Base-by-base conservation (phyloP, 2,797 vertebrate species). In the Fistularia tabacaria region DNA sequence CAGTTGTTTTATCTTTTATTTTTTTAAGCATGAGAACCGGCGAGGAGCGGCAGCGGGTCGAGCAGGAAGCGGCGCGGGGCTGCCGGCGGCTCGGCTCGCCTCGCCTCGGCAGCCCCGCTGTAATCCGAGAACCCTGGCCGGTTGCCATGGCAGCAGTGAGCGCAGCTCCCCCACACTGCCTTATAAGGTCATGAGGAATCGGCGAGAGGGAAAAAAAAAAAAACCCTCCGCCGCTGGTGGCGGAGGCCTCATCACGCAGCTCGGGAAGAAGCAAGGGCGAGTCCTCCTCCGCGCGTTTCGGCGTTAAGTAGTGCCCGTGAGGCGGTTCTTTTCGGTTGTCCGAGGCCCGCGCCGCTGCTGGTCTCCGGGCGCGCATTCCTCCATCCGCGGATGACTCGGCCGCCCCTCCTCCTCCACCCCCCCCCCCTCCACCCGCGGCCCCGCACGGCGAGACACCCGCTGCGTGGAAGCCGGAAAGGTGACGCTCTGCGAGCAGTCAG, bases 111-210 rank as follows among this genome's bases (percentile, higher is more conserved):
- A 69, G 63, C 9, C 25, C 79, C 38, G 68, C 74, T 15, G 85
- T 87, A 87, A 89, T 79, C 78, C 68, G 85, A 80, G 77, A 64
- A 57, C 74, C 60, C 61, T 85, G 86, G 84, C 69, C 54, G 64
- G 76, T 69, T 81, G 88, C 88, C 88, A 88, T 14, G 69, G 54
- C 60, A 83, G 71, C 71, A 64, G 56, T 60, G 13, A 61, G 25
- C 47, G 62, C 75, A 56, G 59, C 51, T 37, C 66, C 70, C 77
- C 70, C 77, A 71, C 80, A 73, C 67, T 81, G 59, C 89, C 89
- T 83, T 89, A 90, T 91, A 87, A 88, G 89, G 91, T 86, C 84
- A 88, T 56, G 15, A 60, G 82, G 82, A 85, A 74, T 69, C 64
- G 55, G 74, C 64, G 66, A 63, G 71, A 78, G 72, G 83, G 79